These are phyloP conservation scores for Philypnodon macrostomus DNA, from an alignment of 2,797 vertebrate genomes.

Conservation along the genomic window DNA sequence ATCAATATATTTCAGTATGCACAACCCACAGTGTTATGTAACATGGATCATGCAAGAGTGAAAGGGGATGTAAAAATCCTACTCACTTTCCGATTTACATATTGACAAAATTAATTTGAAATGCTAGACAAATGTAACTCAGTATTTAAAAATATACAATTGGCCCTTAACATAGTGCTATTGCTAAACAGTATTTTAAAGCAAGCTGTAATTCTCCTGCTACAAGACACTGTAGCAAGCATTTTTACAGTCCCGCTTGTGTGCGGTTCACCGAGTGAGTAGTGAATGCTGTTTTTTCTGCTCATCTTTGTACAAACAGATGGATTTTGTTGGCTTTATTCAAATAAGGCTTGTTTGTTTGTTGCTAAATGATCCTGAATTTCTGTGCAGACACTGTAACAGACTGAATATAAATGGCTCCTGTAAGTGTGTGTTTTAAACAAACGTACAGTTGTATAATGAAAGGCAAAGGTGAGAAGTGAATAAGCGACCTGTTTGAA, in stretches of 20 bases:
- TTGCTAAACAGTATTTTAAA: slow-evolving; percentile 21
- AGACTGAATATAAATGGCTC: neutral
- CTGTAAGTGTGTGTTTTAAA: slow-evolving; percentile 9
- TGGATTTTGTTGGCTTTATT: slow-evolving; percentile 12
- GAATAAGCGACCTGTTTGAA: slow-evolving; percentile 25
- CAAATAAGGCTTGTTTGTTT: slow-evolving; percentile 6
- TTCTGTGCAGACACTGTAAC: neutral
- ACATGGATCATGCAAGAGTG: too few species aligned
- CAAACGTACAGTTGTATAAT: slow-evolving; percentile 2
- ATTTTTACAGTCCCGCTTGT: slow-evolving; percentile 25
- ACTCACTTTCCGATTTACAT: too few species aligned
- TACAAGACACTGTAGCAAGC: slow-evolving; percentile 21
- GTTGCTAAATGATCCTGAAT: slow-evolving; percentile 6
- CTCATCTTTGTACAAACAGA: slow-evolving; percentile 11
- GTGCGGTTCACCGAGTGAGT: slow-evolving; percentile 12
- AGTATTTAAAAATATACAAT: slow-evolving; percentile 4
- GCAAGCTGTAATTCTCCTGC: slow-evolving; percentile 20
- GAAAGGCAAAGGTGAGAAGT: slow-evolving; percentile 16
- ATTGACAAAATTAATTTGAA: slow-evolving; percentile 6
- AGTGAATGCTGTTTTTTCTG: slow-evolving; percentile 7
- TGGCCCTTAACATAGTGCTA: slow-evolving; percentile 9
- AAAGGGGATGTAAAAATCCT: too few species aligned
- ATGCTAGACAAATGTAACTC: neutral
- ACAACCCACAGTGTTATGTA: too few species aligned
- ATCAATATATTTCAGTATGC: too few species aligned